Conservation (phyloP, 2,113 vertebrate species). For the Cheirogaleus medius region DNA sequence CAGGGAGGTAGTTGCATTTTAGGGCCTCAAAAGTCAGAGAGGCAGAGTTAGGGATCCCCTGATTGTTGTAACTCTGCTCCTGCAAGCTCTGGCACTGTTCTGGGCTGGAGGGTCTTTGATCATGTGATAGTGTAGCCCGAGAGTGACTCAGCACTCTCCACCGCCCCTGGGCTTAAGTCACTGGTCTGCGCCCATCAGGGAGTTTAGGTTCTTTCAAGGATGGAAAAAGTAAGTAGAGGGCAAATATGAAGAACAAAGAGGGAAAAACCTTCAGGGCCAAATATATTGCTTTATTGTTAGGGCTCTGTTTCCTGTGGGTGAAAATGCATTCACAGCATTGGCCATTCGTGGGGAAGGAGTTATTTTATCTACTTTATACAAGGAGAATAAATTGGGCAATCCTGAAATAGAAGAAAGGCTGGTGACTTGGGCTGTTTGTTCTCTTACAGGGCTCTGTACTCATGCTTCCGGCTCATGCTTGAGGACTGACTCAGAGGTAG, state of each 20-base stretch:
- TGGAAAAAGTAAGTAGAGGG: not conserved
- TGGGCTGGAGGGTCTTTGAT: not conserved
- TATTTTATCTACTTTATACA: not conserved
- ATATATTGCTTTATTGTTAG: not conserved
- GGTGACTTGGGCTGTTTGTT: not conserved
- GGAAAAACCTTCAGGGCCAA: not conserved
- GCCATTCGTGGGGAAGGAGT: not conserved
- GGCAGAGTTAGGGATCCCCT: not conserved
- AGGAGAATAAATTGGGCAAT: not conserved
- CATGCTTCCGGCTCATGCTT: not conserved
- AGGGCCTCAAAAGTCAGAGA: slow-evolving; percentile 17
- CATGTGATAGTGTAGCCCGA: not conserved
- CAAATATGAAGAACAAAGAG: slow-evolving; percentile 32
- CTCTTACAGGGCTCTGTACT: not conserved
- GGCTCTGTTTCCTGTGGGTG: not conserved
- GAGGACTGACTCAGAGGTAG: not conserved
- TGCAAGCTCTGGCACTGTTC: not conserved
- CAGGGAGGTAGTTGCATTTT: not conserved
- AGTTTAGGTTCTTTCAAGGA: not conserved
- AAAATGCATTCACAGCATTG: not conserved
- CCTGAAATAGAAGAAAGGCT: not conserved
- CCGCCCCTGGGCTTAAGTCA: not conserved
- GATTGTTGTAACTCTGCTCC: not conserved
- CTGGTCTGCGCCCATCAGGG: not conserved
- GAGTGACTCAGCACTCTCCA: not conserved